A percentile compares a stretch with the other conserved stretches of the same genome.
Evolutionary conservation across 2,113 vertebrate genomes (phyloP).

Genomic region (Dinomys branickii): DNA sequence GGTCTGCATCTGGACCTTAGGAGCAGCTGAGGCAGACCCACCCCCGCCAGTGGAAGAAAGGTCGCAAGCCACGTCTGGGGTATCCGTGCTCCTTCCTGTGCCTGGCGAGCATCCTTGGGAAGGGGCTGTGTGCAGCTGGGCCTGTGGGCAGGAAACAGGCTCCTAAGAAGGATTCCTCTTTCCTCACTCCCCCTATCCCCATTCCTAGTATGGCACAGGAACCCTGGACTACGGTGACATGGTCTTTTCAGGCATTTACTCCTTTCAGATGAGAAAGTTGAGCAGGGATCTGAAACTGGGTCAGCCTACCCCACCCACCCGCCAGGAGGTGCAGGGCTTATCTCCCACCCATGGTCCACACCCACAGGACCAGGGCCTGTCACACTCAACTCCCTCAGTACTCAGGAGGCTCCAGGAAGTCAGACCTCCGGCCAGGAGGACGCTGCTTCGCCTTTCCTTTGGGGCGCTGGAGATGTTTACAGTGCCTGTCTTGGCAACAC

Average conservation of each 20-base stretch:
- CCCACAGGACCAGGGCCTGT: neutral
- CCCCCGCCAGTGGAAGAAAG: neutral
- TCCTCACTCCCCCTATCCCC: neutral
- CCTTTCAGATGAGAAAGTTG: neutral
- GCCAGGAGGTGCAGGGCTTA: neutral
- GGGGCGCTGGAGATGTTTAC: neutral
- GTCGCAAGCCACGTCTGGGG: neutral
- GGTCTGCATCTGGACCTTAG: slow-evolving; percentile 35
- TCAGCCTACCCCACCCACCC: neutral
- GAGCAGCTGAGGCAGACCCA: neutral
- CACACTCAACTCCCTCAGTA: neutral
- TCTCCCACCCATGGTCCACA: neutral
- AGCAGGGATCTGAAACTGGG: neutral
- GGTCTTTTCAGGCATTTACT: neutral
- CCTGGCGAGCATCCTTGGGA: neutral
- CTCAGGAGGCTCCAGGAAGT: neutral
- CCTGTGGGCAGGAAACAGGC: neutral
- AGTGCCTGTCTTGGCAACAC: no score
- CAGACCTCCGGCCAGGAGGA: neutral
- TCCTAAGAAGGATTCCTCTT: neutral
- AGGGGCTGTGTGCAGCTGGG: neutral
- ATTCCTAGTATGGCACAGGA: neutral
- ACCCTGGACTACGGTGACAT: neutral
- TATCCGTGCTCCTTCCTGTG: neutral
- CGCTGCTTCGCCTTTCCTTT: neutral